Percentiles rank a stretch among this genome's conserved stretches.
phyloP scores from a whole-genome alignment of 1,140 invertebrate genomes.

The Oncopodura yosiiana region DNA sequence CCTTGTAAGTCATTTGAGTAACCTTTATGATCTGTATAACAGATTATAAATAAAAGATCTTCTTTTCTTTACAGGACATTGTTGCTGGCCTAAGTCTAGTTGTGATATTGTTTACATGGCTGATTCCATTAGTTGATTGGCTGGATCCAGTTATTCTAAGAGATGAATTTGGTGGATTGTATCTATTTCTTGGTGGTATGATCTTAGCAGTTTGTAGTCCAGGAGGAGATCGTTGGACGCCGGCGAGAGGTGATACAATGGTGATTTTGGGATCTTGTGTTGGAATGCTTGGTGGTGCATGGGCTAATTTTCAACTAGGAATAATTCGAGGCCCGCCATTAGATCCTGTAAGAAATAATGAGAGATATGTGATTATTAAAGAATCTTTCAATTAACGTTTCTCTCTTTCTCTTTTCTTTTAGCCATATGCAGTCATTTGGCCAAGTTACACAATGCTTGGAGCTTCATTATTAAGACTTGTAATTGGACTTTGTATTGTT shows the following conservation, averaged over 20 bases:
- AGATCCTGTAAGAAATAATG: too few relatives aligned
- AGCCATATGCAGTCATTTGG: constrained; percentile 67
- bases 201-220: constrained; percentile 60
- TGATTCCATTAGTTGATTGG: constrained; percentile 61
- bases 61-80: constrained; percentile 52
- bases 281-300: constrained; percentile 69
- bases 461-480: constrained; percentile 53
- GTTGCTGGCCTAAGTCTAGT: constrained; percentile 61
- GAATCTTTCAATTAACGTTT: too few relatives aligned
- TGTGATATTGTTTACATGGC: constrained; percentile 53
- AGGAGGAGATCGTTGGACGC: constrained; percentile 65
- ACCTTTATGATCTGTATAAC: not conserved
- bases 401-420: too few relatives aligned
- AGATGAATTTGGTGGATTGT: constrained; percentile 52
- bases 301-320: constrained; percentile 70
- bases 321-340: constrained; percentile 47
- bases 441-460: constrained; percentile 59
- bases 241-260: constrained; percentile 75
- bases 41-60: not conserved
- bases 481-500: constrained; percentile 62
- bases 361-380: too few relatives aligned
- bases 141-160: constrained; percentile 63
- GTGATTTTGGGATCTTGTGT: constrained; percentile 68
- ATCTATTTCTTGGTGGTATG: constrained; percentile 54
- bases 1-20: constrained; percentile 48